These are phyloP conservation scores for Larimichthys polyactis DNA, from an alignment of 2,113 vertebrate genomes.

Conservation along the genomic window DNA sequence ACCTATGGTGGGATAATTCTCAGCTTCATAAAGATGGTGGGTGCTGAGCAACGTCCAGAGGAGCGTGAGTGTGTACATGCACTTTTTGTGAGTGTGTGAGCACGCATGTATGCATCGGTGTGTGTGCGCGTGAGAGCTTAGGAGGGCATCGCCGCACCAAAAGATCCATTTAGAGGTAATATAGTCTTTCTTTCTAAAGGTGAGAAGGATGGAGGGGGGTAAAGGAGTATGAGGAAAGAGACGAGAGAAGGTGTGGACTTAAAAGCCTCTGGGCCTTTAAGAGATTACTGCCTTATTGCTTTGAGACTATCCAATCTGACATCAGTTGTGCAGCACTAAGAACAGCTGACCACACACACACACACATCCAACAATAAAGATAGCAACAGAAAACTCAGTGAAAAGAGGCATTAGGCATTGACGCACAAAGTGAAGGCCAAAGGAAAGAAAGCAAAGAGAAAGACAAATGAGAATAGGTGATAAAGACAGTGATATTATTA, in stretches of 20 bases:
- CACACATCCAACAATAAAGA: constrained; percentile 58
- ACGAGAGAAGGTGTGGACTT: constrained; percentile 71
- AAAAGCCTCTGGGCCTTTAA: constrained; percentile 78
- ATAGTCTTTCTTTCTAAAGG: constrained; percentile 73
- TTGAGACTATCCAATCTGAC: constrained; percentile 82
- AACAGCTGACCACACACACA: constrained; percentile 74
- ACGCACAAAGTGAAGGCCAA: constrained; percentile 36
- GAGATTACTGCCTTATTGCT: constrained; percentile 83
- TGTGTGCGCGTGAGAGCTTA: constrained; percentile 46
- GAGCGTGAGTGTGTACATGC: constrained; percentile 40
- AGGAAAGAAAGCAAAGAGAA: constrained; percentile 28
- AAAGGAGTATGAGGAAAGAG: constrained; percentile 56
- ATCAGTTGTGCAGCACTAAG: constrained; percentile 75
- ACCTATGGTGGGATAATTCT: constrained; percentile 83
- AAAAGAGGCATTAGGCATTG: constrained; percentile 44
- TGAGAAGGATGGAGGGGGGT: constrained; percentile 64
- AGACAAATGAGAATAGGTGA: constrained; percentile 22
- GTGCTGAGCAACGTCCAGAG: constrained; percentile 66
- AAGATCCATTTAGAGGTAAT: constrained; percentile 83
- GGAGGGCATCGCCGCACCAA: constrained; percentile 67
- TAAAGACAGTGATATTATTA: constrained; percentile 24
- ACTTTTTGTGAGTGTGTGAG: constrained; percentile 47
- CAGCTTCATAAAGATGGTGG: constrained; percentile 81
- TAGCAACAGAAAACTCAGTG: constrained; percentile 37
- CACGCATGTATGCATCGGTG: constrained; percentile 59